A percentile compares a stretch with the other conserved stretches of the same genome.
Evolutionary conservation across 2,797 vertebrate genomes (phyloP).

Genomic region (Emys orbicularis): DNA sequence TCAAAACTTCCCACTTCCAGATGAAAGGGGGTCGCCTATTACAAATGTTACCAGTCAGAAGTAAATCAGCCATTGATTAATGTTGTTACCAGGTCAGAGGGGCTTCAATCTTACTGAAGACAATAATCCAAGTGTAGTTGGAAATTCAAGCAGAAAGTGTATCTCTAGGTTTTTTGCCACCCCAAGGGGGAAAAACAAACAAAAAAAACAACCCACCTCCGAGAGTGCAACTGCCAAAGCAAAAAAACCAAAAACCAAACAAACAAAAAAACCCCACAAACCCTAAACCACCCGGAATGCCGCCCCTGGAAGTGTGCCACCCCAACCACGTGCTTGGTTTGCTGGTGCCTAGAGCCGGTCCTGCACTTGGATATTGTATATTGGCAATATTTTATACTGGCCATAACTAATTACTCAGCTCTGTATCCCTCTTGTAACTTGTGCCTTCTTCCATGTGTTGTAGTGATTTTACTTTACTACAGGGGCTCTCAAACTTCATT

Average conservation of each 20-base stretch:
- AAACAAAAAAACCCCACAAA: no score
- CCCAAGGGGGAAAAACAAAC: no score
- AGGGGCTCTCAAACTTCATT: no score
- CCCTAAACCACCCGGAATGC: no score
- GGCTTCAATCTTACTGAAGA: not conserved
- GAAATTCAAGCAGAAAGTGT: fast-evolving
- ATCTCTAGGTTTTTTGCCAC: no score
- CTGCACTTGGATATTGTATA: fast-evolving
- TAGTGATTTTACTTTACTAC: not conserved
- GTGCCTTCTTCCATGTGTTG: fast-evolving
- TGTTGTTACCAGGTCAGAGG: not conserved
- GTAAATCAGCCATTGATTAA: not conserved
- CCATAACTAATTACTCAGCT: not conserved
- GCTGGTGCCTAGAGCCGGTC: no score
- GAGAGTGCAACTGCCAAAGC: no score
- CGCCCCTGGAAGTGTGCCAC: no score
- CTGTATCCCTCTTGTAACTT: fast-evolving
- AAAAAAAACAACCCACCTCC: no score
- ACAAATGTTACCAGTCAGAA: not conserved
- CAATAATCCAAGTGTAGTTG: not conserved
- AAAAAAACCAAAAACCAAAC: no score
- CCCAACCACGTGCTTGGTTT: no score
- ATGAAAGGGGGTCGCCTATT: not conserved
- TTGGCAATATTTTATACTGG: fast-evolving
- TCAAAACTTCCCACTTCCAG: not conserved